Evolutionary conservation across 2,797 vertebrate genomes (phyloP).

Genomic region (Argentina silus): DNA sequence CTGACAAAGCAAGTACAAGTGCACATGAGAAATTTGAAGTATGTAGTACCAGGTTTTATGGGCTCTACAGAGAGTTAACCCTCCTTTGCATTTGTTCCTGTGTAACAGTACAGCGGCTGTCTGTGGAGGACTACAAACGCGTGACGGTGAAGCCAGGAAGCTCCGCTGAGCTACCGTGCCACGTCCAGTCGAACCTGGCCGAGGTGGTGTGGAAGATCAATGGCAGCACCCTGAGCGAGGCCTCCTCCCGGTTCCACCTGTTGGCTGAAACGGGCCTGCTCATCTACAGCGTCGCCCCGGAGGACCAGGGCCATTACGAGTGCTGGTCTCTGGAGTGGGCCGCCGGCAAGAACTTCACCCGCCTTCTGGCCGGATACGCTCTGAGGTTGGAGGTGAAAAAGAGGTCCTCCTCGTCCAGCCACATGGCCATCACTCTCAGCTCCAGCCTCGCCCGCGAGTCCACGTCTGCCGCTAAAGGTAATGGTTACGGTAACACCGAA

Average conservation of each 20-base stretch:
- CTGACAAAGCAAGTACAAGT: too few relatives aligned
- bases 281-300: slow-evolving; percentile 88
- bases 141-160: slow-evolving; percentile 85
- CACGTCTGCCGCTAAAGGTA: slow-evolving; percentile 76
- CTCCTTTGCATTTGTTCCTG: neutral
- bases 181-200: slow-evolving; percentile 88
- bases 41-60: neutral
- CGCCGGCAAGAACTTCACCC: slow-evolving; percentile 84
- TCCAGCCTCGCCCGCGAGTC: neutral
- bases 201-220: slow-evolving; percentile 89
- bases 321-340: slow-evolving; percentile 89
- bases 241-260: slow-evolving; percentile 85
- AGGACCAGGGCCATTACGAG: slow-evolving; percentile 89
- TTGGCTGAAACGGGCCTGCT: slow-evolving; percentile 85
- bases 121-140: slow-evolving; percentile 57
- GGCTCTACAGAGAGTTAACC: neutral
- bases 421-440: slow-evolving; percentile 31
- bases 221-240: slow-evolving; percentile 79
- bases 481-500: slow-evolving; percentile 61
- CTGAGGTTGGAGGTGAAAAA: slow-evolving; percentile 78
- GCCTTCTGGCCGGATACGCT: slow-evolving; percentile 82
- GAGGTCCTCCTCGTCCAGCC: slow-evolving; percentile 41
- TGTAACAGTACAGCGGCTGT: slow-evolving; percentile 47
- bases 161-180: slow-evolving; percentile 89
- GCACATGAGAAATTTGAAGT: neutral